Percentiles rank a stretch among this genome's conserved stretches.
Conservation (phyloP, 2,797 vertebrate genomes). For the Antrozous pallidus region DNA sequence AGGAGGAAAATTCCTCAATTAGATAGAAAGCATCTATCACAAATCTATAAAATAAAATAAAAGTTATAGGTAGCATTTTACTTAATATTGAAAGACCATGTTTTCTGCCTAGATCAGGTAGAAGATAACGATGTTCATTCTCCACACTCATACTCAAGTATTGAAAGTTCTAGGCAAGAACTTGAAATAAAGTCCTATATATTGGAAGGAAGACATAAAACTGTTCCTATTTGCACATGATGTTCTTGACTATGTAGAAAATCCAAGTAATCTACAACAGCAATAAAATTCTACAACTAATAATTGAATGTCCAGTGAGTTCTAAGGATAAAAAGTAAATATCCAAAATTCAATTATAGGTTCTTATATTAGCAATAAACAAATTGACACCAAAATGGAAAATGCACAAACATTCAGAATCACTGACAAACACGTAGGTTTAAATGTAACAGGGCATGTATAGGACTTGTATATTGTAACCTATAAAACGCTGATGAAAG, state of each 20-base stretch:
- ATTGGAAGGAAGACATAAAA: neutral
- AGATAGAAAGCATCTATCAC: neutral
- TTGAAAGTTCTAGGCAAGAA: neutral
- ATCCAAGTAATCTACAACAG: neutral
- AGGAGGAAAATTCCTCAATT: neutral
- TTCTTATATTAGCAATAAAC: neutral
- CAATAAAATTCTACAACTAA: neutral
- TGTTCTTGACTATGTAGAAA: neutral
- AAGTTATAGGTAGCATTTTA: neutral
- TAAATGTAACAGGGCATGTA: neutral
- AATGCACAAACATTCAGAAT: neutral
- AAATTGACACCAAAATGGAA: neutral
- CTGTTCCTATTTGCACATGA: neutral
- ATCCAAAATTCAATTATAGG: neutral
- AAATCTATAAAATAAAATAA: neutral
- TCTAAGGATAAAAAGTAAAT: neutral
- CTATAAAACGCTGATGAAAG: neutral
- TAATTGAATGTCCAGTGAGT: neutral
- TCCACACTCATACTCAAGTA: neutral
- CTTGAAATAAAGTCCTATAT: neutral
- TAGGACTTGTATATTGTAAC: neutral
- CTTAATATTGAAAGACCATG: neutral
- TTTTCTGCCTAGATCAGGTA: neutral
- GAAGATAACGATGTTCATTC: neutral
- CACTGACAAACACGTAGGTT: neutral